Evolutionary conservation across 2,797 vertebrate species (phyloP), one percentile per base, ranked within the genome.

Genomic region (Mastacembelus armatus): DNA sequence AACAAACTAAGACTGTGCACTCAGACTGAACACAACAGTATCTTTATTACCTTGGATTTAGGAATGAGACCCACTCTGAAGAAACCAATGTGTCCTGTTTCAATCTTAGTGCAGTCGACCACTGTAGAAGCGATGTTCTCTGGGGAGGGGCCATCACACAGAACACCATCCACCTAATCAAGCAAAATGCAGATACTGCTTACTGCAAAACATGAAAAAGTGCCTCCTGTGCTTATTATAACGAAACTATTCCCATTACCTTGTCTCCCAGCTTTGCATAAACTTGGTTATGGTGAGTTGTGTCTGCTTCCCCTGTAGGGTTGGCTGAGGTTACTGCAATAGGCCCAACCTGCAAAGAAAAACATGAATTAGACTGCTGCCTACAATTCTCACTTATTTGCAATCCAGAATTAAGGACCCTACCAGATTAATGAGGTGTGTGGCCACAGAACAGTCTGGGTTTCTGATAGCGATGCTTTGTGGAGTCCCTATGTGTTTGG

Each of bases 231-330:
- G 18, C 55, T 61, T 8, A 48, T 26, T 8, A 22, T 30, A 16
- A 33, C 15, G 47, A 21, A 61, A 43, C 27, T 12, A 49, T 6
- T 45, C 3, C 27, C 5, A 7, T 85, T 84, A 97, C 96, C 92
- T 96, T 95, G 19, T 96, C 74, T 39, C 95, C 95, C 49, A 97
- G 88, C 75, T 96, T 97, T 74, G 96, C 94, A 1, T 94, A 95
- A 58, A 97, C 96, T 45, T 97, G 96, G 79, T 97, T 97, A 91
- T 97, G 96, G 77, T 97, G 95, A 6, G 96, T 97, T 0, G 96
- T 97, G 84, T 97, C 96, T 8, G 96, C 96, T 78, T 97, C 96
- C 36, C 96, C 96, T 0, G 96, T 96, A 0, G 96, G 96, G 78
- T 97, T 97, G 55, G 96, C 96, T 67, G 96, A 97, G 0, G 95